Evolutionary conservation across 2,113 vertebrate species (phyloP), one percentile per base, ranked within the genome.

Genomic region (Callaeas wilsoni): DNA sequence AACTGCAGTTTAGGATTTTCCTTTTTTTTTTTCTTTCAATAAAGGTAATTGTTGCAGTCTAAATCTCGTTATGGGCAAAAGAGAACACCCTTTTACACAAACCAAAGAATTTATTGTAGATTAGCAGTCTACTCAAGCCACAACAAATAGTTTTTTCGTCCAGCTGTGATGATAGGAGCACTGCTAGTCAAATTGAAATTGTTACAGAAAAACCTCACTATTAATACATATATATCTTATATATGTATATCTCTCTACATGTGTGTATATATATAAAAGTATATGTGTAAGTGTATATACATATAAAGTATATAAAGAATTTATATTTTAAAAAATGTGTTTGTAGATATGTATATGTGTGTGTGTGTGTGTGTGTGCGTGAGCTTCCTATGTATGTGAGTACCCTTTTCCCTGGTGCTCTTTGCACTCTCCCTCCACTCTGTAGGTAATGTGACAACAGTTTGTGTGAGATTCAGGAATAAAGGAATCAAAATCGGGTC

Each of bases 281-380:
- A 13, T 22, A 37, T 32, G 8, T 32, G 6, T 50, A 21, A 12
- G 7, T 30, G 5, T 55, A 27, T 42, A 6, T 50, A 30, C 46
- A 23, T 13, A 6, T 18, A 29, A 37, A 27, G 32, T 19, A 16
- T 57, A 41, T 13, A 50, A 12, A 52, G 4, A 10, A 77, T 41
- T 33, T 10, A 63, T n/a, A 6, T 63, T 5, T 42, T 35, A 5
- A 3, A 32, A 35, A 50, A 26, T 39, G 20, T 25, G 3, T 46
- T 10, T 46, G 8, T 10, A 23, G 39, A 30, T 16, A 7, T 14
- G 2, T n/a, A 17, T 7, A 5, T 30, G 1, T 42, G 1, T 32
- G 1, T 32, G 3, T 42, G 7, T 44, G 12, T 49, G 6, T 47
- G 17, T 47, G 17, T 35, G 16, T 42, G 30, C 27, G 17, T 52